phyloP scores from a whole-genome alignment of 2,797 vertebrate genomes.

The Amblyopsis hoosieri region DNA sequence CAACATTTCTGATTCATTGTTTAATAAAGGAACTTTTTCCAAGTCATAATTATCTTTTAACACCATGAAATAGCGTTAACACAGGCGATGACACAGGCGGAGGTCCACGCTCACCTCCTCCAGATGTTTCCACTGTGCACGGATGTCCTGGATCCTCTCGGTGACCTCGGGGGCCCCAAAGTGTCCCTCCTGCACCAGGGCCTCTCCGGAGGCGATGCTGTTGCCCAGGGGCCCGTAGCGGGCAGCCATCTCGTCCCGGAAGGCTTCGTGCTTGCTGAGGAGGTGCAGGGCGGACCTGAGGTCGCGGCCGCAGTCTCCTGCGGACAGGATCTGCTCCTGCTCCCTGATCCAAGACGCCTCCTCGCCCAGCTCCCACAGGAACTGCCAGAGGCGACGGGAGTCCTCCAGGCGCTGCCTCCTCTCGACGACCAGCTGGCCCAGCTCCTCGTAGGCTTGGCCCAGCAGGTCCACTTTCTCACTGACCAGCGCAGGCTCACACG shows the following conservation, averaged over 20 bases:
- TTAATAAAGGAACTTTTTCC: no score
- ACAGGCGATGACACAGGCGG: no score
- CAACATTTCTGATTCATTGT: no score
- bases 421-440: slow-evolving; percentile 78
- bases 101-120: slow-evolving; percentile 74
- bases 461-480: slow-evolving; percentile 82
- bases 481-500: slow-evolving; percentile 89
- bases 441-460: slow-evolving; percentile 84
- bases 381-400: slow-evolving; percentile 89
- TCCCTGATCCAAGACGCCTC: slow-evolving; percentile 94
- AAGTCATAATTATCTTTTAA: no score
- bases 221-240: slow-evolving; percentile 86
- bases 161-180: slow-evolving; percentile 81
- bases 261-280: slow-evolving; percentile 90
- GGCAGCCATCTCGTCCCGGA: slow-evolving; percentile 90
- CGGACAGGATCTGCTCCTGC: slow-evolving; percentile 89
- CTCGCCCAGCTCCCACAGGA: slow-evolving; percentile 93
- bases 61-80: no score
- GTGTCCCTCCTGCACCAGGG: slow-evolving; percentile 84
- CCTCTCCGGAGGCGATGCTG: slow-evolving; percentile 84
- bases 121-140: slow-evolving; percentile 78
- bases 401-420: slow-evolving; percentile 86
- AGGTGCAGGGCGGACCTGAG: slow-evolving; percentile 87
- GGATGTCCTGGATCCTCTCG: slow-evolving; percentile 80
- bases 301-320: slow-evolving; percentile 89